Base-by-base conservation (phyloP, 2,888 invertebrate species). In the Aradus depressus region DNA sequence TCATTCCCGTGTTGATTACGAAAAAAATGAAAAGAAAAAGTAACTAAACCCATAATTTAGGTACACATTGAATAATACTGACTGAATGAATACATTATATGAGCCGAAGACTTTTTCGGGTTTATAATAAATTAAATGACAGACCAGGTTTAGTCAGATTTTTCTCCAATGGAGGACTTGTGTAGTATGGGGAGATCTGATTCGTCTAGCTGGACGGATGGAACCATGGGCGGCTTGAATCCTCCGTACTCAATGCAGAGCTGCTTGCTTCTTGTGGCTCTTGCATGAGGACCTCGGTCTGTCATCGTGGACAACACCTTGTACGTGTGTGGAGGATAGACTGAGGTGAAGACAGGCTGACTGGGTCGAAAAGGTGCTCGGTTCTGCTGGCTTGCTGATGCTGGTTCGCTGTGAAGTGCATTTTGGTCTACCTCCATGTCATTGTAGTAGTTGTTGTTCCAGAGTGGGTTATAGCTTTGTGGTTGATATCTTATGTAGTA, bases 141-240 rank as follows among this genome's bases (percentile, higher is more conserved):
- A n/a, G n/a, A n/a, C n/a, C n/a, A n/a, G n/a, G n/a, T n/a, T n/a
- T n/a, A 31, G 19, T 47, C 35, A 3, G 4, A 21, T 4, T 47
- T 47, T 37, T 47, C 47, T 25, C 38, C 47, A 1, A 26, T 23
- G 44, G 32, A n/a, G 14, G 47, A 38, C 6, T 25, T 37, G 14
- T 47, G 19, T 18, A 18, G 16, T 26, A 38, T 23, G 3, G 44
- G 44, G 3, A 51, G 47, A 3, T 41, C 48, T 1, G 21, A 48
- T 4, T 82, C 75, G 56, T 84, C 78, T 8, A 87, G 80, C 65
- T 86, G 84, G 3, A 82, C 72, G 0, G 88, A 88, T 0, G 88
- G 88, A 54, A 84, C 75, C 60, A 88, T 65, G 0, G 87, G 88
- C 0, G 88, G 87, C 61, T 81, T 84, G 60, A 88, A 88, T 0